phyloP scores from a whole-genome alignment of 2,888 invertebrate genomes.

The Drosophila subquinaria region DNA sequence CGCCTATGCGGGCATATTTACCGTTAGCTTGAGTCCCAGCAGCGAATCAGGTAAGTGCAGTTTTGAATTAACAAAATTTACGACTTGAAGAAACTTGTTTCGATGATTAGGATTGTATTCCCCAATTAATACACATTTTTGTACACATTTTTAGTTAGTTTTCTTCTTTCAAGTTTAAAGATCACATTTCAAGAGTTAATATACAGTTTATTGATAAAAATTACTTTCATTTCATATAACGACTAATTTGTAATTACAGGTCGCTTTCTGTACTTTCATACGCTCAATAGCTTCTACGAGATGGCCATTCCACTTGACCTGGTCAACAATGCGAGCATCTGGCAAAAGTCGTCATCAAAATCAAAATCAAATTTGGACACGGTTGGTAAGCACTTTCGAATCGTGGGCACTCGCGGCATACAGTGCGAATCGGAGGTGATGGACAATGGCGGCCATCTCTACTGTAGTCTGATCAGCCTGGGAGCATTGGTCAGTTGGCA shows the following conservation, averaged over 20 bases:
- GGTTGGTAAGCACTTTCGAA: slow-evolving; percentile 85
- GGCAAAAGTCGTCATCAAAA: slow-evolving; percentile 75
- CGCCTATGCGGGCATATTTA: slow-evolving; percentile 82
- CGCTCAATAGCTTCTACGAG: slow-evolving; percentile 88
- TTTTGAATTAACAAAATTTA: not conserved
- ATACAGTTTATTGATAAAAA: too few relatives aligned
- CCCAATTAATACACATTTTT: too few relatives aligned
- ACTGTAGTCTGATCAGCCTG: slow-evolving; percentile 89
- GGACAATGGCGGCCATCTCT: slow-evolving; percentile 90
- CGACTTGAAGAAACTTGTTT: not conserved
- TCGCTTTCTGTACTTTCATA: slow-evolving; percentile 88
- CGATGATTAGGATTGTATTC: too few relatives aligned
- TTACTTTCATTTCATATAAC: too few relatives aligned
- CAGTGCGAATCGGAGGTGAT: slow-evolving; percentile 91
- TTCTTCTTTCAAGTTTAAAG: too few relatives aligned
- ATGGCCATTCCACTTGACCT: slow-evolving; percentile 87
- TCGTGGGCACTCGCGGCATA: slow-evolving; percentile 87
- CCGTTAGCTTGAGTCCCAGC: slow-evolving; percentile 80
- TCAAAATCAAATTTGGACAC: slow-evolving; percentile 80
- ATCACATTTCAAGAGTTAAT: too few relatives aligned
- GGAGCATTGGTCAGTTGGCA: slow-evolving; percentile 92
- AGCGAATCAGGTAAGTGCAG: slow-evolving; percentile 35
- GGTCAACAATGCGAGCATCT: slow-evolving; percentile 87
- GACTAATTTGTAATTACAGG: slow-evolving; percentile 32
- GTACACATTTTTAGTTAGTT: too few relatives aligned